Evolutionary conservation across 2,888 invertebrate species (phyloP).

Genomic region (Daptonema setosum): DNA sequence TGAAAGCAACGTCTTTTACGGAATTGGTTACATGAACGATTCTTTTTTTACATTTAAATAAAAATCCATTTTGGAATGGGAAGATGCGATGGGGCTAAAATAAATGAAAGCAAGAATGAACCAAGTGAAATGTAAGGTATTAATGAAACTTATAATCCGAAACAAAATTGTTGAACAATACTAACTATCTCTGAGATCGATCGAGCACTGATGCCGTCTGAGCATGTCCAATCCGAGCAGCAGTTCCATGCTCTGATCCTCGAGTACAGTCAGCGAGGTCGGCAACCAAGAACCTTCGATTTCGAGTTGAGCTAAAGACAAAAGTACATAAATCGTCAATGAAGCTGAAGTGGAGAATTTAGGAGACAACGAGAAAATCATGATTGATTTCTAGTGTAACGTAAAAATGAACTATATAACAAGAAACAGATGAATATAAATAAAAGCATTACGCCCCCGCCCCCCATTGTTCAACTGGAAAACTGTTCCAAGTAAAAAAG

Average conservation of each 20-base stretch:
- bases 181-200: constrained; percentile 70
- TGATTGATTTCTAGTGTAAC: too few relatives aligned
- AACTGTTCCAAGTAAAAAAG: too few relatives aligned
- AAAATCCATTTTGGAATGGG: not conserved
- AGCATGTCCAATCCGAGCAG: constrained; percentile 88
- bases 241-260: constrained; percentile 96
- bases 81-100: not conserved
- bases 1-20: too few relatives aligned
- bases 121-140: not conserved
- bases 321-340: too few relatives aligned
- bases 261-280: constrained; percentile 83
- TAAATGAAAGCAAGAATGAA: not conserved
- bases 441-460: too few relatives aligned
- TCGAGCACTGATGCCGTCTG: constrained; percentile 52
- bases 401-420: too few relatives aligned
- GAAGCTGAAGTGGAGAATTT: too few relatives aligned
- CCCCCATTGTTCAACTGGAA: too few relatives aligned
- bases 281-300: constrained; percentile 78
- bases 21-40: too few relatives aligned
- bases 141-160: not conserved
- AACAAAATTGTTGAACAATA: constrained; percentile 38
- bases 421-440: too few relatives aligned
- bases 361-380: too few relatives aligned
- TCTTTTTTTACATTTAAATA: too few relatives aligned
- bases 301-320: constrained; percentile 50